These are phyloP conservation scores for Pyralis farinalis DNA, from an alignment of 2,888 invertebrate genomes.

Conservation along the genomic window DNA sequence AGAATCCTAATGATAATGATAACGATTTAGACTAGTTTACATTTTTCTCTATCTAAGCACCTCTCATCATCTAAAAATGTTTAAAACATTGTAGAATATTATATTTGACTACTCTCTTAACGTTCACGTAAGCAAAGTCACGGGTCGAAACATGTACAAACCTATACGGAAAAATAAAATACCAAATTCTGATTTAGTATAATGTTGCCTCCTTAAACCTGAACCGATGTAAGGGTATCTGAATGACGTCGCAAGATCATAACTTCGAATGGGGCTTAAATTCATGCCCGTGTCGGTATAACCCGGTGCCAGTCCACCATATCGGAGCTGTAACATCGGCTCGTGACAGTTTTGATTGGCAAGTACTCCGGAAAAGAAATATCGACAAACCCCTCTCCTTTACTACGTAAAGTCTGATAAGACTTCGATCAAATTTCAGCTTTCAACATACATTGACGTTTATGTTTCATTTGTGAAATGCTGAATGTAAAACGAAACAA, in stretches of 20 bases:
- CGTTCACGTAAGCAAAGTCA: no score
- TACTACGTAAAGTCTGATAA: no score
- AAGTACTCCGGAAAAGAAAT: conserved; percentile 30
- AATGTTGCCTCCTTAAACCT: no score
- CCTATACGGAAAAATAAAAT: no score
- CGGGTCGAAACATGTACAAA: no score
- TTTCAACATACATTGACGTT: neutral
- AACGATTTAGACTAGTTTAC: no score
- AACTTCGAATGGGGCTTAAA: neutral
- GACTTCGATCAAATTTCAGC: neutral
- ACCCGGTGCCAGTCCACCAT: conserved; percentile 40
- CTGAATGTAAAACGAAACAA: neutral
- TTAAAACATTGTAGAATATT: no score
- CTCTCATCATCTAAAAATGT: no score
- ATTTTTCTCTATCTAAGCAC: no score
- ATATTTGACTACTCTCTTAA: no score
- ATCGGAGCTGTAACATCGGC: conserved; percentile 34
- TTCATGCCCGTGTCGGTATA: conserved; percentile 27
- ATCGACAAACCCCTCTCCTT: conserved; percentile 13
- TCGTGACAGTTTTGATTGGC: conserved; percentile 22
- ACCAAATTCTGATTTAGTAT: no score
- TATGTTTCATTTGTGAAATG: neutral
- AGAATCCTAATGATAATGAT: no score
- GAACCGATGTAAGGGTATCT: neutral
- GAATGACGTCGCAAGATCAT: neutral